Conservation (phyloP, 2,888 invertebrate species). For the Cheilosia vulpina region DNA sequence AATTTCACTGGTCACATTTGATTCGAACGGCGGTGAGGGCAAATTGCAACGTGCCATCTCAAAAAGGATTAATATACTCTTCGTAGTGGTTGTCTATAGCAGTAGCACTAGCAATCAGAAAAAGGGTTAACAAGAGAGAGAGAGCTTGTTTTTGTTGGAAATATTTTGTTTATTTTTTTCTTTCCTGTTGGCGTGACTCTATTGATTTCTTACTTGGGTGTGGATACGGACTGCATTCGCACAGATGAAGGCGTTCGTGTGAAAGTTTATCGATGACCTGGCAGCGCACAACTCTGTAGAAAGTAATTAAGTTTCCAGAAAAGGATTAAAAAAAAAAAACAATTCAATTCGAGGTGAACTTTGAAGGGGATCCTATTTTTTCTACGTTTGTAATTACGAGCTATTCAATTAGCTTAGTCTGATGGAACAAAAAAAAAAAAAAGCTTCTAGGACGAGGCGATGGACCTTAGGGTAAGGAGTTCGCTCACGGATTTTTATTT, state of each 20-base stretch:
- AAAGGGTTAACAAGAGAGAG: conserved; percentile 1
- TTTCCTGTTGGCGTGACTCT: conserved; percentile 21
- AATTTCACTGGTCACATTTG: conserved; percentile 35
- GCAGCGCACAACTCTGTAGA: conserved; percentile 27
- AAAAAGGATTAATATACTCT: conserved; percentile 18
- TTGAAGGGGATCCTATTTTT: not conserved
- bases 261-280: conserved; percentile 54
- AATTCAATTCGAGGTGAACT: conserved; percentile 32
- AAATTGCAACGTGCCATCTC: conserved; percentile 53
- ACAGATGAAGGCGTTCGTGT: conserved; percentile 36
- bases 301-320: conserved; percentile 49
- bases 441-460: not conserved
- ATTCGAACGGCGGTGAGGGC: conserved; percentile 6
- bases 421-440: not conserved
- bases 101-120: conserved; percentile 15
- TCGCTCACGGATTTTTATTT: no score
- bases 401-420: conserved; percentile 28
- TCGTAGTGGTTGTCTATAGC: not conserved
- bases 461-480: not conserved
- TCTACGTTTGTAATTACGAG: conserved; percentile 31
- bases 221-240: conserved; percentile 30
- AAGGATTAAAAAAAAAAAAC: not conserved
- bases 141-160: conserved; percentile 8
- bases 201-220: conserved; percentile 53
- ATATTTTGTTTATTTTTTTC: conserved; percentile 29